Percentiles rank a stretch among this genome's conserved stretches.
These are phyloP conservation scores for Lepidonotus clava DNA, from an alignment of 2,888 invertebrate species.

Conservation along the genomic window DNA sequence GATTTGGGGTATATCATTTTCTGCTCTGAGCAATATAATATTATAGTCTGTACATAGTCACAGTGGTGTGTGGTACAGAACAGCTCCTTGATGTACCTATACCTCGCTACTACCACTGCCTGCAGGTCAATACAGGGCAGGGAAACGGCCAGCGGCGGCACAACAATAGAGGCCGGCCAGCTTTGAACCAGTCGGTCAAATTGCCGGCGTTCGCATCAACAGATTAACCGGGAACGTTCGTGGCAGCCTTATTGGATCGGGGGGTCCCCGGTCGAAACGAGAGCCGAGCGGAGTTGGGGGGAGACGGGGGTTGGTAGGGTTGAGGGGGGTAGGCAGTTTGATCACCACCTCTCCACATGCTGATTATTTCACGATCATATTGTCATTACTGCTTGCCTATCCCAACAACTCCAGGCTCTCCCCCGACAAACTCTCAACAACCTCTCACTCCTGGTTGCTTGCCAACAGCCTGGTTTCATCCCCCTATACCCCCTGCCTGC, in stretches of 20 bases:
- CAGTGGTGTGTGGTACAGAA: background rate
- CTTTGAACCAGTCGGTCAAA: background rate
- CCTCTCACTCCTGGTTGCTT: no score
- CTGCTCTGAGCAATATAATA: no score
- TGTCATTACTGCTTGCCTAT: background rate
- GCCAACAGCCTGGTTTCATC: no score
- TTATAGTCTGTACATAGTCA: conserved; percentile 2
- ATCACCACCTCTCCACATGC: background rate
- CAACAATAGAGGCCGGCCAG: background rate
- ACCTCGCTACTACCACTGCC: conserved; percentile 21
- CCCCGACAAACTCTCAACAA: no score
- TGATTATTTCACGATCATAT: background rate
- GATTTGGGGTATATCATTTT: no score
- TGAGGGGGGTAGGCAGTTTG: background rate
- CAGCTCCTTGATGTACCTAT: background rate
- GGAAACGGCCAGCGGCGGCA: background rate
- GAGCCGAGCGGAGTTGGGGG: no score
- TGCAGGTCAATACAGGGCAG: background rate
- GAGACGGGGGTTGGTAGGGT: no score
- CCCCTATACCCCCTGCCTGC: no score
- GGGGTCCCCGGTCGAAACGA: background rate
- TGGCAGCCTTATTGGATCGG: background rate
- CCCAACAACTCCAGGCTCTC: no score
- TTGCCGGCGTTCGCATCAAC: background rate
- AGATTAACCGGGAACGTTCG: background rate